A percentile compares a stretch with the other conserved stretches of the same genome.
These are phyloP conservation scores for Magallana nippona DNA, from an alignment of 2,888 invertebrate species.

Conservation along the genomic window DNA sequence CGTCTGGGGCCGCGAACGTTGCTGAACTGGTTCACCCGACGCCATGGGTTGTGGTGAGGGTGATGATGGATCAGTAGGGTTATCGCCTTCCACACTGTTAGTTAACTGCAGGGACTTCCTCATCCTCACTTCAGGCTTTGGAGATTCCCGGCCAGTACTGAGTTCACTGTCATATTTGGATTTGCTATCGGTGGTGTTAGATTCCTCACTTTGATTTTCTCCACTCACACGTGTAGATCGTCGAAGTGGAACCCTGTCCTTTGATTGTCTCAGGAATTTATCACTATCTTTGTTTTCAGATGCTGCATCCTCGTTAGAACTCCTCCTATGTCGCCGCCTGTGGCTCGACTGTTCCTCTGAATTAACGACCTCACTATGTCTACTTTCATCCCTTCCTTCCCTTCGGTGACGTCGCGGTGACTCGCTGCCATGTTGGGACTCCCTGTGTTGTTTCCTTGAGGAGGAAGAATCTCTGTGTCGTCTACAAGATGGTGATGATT, in stretches of 20 bases:
- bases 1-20: constrained; percentile 6
- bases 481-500: background rate
- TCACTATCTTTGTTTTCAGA: background rate
- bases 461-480: constrained; percentile 1
- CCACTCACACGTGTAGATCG: constrained; percentile 1
- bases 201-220: constrained; percentile 15
- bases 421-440: background rate
- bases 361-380: constrained; percentile 5
- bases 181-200: constrained; percentile 39
- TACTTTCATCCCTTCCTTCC: constrained; percentile 15
- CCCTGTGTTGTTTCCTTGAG: background rate
- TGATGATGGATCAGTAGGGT: background rate
- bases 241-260: constrained; percentile 16
- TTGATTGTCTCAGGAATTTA: constrained; percentile 21
- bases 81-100: constrained; percentile 22
- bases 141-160: background rate
- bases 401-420: background rate
- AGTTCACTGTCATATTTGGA: background rate
- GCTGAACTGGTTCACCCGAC: constrained; percentile 22
- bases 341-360: background rate
- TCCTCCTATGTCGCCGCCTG: constrained; percentile 7
- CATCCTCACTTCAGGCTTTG: background rate
- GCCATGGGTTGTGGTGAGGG: background rate
- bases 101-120: constrained; percentile 4
- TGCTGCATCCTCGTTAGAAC: constrained; percentile 5